These are phyloP conservation scores for Trichonephila clavipes DNA, from an alignment of 1,140 invertebrate genomes.

Conservation along the genomic window DNA sequence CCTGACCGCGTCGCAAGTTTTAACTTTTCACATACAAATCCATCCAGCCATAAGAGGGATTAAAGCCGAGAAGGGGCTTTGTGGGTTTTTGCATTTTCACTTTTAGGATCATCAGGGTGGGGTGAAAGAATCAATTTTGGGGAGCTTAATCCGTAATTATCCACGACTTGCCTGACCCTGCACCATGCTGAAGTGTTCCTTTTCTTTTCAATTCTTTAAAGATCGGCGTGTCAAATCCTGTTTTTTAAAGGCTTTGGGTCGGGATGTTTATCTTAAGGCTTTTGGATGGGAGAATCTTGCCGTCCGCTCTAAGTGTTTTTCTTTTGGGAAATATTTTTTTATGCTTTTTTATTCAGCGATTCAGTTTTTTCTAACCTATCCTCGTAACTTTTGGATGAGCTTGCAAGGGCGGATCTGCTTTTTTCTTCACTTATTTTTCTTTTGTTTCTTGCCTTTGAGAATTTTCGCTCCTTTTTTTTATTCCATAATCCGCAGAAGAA, in stretches of 20 bases:
- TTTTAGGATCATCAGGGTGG: neutral
- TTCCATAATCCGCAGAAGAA: conserved; percentile 45
- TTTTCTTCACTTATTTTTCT: neutral
- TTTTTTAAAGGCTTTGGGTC: conserved; percentile 64
- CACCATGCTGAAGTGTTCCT: neutral
- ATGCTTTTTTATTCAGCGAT: conserved; percentile 11
- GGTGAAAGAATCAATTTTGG: conserved; percentile 57
- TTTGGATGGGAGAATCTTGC: conserved; percentile 21
- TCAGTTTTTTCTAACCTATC: neutral
- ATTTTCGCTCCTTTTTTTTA: neutral
- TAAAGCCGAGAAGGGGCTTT: neutral
- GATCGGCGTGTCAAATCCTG: conserved; percentile 60
- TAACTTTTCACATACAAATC: conserved; percentile 51
- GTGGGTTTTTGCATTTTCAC: conserved; percentile 52
- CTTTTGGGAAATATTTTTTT: neutral
- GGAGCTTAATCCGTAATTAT: conserved; percentile 61
- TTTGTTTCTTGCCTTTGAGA: conserved; percentile 30
- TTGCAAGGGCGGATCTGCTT: conserved; percentile 38
- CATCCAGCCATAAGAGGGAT: conserved; percentile 49
- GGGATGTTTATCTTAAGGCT: conserved; percentile 69
- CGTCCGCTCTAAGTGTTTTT: conserved; percentile 4
- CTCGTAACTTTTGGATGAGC: conserved; percentile 2
- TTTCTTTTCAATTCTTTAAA: neutral
- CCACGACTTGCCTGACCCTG: conserved; percentile 35
- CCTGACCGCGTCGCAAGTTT: neutral